Evolutionary conservation across 2,797 vertebrate genomes (phyloP), one percentile per base, ranked within the genome.

Genomic region (Fratercula arctica): DNA sequence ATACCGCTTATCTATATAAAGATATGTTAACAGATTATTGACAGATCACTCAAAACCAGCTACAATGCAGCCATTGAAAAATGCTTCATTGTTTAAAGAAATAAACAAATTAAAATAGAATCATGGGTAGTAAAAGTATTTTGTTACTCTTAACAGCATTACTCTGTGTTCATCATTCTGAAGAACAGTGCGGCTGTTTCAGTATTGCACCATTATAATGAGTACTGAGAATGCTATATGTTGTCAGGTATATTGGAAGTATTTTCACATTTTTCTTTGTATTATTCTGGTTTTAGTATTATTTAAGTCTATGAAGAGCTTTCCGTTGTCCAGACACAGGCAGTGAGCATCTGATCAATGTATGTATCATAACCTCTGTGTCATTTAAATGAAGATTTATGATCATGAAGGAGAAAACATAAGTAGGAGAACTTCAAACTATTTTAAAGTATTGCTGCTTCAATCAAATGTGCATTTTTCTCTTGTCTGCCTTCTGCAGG

Each of bases 41-140:
- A 43, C 5, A 31, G 10, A 28, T 50, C 11, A 39, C 35, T 66
- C 37, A 77, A 80, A 89, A 41, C 11, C 9, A 61, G 28, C 18
- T 37, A 45, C 57, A 69, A 54, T 35, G 35, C 10, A 63, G 8
- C 6, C 4, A 1, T 43, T 60, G 24, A 79, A 84, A 87, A 74
- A 53, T 20, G 2, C 4, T 60, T 5, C 5, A 59, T n/a, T 78
- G 39, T 73, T 77, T 45, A 67, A 78, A 53, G 17, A 79, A 82
- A 78, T 33, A 15, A 50, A 57, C 3, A 19, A 3, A 48, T 41
- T 39, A 46, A 72, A 81, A 46, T 24, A 54, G 23, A 67, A 37
- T 43, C 14, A 28, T 1, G 0, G 11, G 5, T 16, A 74, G 6
- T 28, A 60, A 43, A 77, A 61, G 1, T 33, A 69, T 57, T 78